Base-by-base conservation (phyloP, 2,888 invertebrate genomes). In the Hyposoter didymator region DNA sequence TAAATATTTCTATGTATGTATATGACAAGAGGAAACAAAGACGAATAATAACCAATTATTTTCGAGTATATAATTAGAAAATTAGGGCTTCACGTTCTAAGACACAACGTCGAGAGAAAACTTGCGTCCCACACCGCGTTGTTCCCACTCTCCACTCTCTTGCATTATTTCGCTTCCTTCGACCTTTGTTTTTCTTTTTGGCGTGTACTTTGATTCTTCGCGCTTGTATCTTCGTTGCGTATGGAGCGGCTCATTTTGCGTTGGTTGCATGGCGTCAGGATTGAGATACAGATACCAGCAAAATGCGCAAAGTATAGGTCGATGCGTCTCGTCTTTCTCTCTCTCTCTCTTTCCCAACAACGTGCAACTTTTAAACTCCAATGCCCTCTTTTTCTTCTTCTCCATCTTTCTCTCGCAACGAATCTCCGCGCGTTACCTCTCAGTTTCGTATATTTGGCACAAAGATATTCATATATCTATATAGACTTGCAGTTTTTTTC, bases 21-120 rank as follows among this genome's bases (percentile, higher is more conserved):
- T 87, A 85, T 85, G 80, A 82, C 81, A 78, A 78, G 55, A 83
- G 62, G 84, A 32, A 84, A 69, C 74, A 78, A 87, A 86, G 89
- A 90, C 88, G 91, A 90, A 92, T 93, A 93, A 93, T 93, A 92
- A 92, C 92, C 93, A 93, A 93, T 93, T 93, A 93, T 93, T 93
- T 93, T 93, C 90, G 93, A 93, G 93, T 91, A 91, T 93, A 93
- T 93, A 92, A 93, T 93, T 93, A 93, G 92, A 93, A 93, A 92
- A 93, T 93, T 93, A 93, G 92, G 90, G 93, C 92, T 91, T 90
- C 90, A 91, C 91, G 89, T 87, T 55, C 91, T 91, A 90, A 81
- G 81, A 90, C 90, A 90, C 90, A 90, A 88, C 90, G 90, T 89
- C 82, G 78, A 86, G 78, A 86, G 82, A 86, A 89, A 89, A 88